Evolutionary conservation across 30 jellyfish, hydroid and myxozoan genomes (phyloP).

Genomic region (Mastigias papua): DNA sequence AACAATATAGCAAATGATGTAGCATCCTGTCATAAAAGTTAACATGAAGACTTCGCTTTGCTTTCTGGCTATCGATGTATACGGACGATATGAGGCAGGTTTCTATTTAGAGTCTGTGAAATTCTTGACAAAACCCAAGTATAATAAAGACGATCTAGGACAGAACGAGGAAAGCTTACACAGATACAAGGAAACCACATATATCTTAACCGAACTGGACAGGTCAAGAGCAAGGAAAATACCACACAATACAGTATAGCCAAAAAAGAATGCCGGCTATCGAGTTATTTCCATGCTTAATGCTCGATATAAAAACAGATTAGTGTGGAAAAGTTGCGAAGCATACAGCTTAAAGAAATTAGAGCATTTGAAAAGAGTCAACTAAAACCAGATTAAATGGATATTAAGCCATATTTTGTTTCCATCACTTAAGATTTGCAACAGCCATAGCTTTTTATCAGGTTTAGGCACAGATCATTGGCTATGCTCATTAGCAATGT

Average conservation of each 20-base stretch:
- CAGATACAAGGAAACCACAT: slow-evolving; percentile 50
- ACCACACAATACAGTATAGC: slow-evolving; percentile 38
- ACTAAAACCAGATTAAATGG: slow-evolving; percentile 10
- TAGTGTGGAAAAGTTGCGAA: slow-evolving; percentile 49
- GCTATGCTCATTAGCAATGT: not conserved
- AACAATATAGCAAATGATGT: too few relatives aligned
- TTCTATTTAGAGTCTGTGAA: slow-evolving; percentile 43
- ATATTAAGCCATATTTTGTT: slow-evolving; percentile 18
- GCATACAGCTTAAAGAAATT: slow-evolving; percentile 42
- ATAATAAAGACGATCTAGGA: slow-evolving; percentile 20
- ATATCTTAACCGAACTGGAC: slow-evolving; percentile 36
- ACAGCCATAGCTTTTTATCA: slow-evolving; percentile 20
- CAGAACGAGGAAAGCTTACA: slow-evolving; percentile 15
- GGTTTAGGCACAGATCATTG: slow-evolving; percentile 18
- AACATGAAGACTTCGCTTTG: not conserved
- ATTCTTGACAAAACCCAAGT: slow-evolving; percentile 50
- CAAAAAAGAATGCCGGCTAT: slow-evolving; percentile 53
- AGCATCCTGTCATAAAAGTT: not conserved
- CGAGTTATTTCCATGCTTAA: not conserved
- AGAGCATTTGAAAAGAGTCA: slow-evolving; percentile 10
- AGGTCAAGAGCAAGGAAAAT: slow-evolving; percentile 22
- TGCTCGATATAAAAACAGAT: slow-evolving; percentile 40
- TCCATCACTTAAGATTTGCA: slow-evolving; percentile 23
- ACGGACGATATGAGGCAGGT: not conserved
- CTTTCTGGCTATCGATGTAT: not conserved